Conservation (phyloP, 2,888 invertebrate species). For the Heliconius cydno region DNA sequence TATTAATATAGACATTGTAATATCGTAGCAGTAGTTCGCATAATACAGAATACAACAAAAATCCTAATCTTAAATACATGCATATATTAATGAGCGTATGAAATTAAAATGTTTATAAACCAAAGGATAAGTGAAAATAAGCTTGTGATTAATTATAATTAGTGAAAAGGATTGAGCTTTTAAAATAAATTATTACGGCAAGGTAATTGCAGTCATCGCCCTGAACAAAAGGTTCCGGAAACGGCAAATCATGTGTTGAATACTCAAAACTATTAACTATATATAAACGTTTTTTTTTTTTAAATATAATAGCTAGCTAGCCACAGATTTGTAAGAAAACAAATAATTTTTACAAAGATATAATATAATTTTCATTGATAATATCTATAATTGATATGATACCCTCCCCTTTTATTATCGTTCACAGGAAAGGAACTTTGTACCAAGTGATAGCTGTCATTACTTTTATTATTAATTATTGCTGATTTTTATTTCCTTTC, state of each 20-base stretch:
- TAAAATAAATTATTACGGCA: background rate
- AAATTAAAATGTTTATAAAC: background rate
- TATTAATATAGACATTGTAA: too few species aligned
- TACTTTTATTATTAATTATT: background rate
- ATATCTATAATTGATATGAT: background rate
- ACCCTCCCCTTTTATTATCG: slow-evolving; percentile 1
- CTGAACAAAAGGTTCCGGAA: slow-evolving; percentile 10
- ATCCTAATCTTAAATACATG: too few species aligned
- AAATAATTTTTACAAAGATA: background rate
- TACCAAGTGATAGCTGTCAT: background rate
- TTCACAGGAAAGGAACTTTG: slow-evolving; percentile 33
- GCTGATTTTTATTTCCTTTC: background rate
- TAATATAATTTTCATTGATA: background rate
- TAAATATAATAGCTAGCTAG: too few species aligned
- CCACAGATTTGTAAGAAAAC: too few species aligned
- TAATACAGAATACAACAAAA: too few species aligned
- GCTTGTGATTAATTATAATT: background rate
- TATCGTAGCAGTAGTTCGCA: too few species aligned
- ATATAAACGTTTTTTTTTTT: background rate
- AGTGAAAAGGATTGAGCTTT: background rate
- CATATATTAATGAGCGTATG: too few species aligned
- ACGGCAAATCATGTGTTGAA: slow-evolving; percentile 18
- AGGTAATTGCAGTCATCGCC: background rate
- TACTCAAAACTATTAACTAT: background rate
- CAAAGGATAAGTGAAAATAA: background rate